Conservation (phyloP, 2,797 vertebrate species). For the Brachyrhaphis roseni region DNA sequence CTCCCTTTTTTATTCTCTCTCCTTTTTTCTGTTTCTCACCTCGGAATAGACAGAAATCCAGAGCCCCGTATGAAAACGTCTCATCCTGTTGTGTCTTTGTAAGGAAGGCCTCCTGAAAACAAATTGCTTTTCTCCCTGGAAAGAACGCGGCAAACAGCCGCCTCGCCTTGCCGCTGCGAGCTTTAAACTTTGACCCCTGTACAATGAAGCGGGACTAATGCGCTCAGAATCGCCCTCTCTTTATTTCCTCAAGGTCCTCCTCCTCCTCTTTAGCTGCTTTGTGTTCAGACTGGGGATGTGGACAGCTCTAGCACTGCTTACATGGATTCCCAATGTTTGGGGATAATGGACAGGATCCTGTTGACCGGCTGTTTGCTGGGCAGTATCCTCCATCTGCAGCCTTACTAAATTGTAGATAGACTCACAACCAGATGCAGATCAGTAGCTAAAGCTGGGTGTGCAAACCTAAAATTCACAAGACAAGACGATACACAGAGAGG, state of each 20-base stretch:
- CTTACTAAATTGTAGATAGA: neutral
- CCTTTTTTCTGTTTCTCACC: slow-evolving; percentile 18
- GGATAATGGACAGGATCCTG: slow-evolving; percentile 36
- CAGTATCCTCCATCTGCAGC: neutral
- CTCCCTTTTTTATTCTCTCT: slow-evolving; percentile 10
- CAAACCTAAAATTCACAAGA: neutral
- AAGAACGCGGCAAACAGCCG: slow-evolving; percentile 38
- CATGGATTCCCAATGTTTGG: slow-evolving; percentile 32
- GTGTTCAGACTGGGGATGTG: slow-evolving; percentile 34
- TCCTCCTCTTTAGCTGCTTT: slow-evolving; percentile 35
- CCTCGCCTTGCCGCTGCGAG: slow-evolving; percentile 34
- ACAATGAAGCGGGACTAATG: slow-evolving; percentile 60
- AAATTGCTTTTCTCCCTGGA: slow-evolving; percentile 57
- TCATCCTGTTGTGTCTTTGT: slow-evolving; percentile 20
- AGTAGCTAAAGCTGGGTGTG: neutral
- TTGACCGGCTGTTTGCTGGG: too few relatives aligned
- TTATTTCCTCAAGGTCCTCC: slow-evolving; percentile 7
- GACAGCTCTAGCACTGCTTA: slow-evolving; percentile 53
- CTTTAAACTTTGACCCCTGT: slow-evolving; percentile 50
- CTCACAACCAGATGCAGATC: neutral
- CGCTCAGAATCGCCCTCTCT: slow-evolving; percentile 26
- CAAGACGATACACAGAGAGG: neutral
- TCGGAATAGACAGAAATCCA: slow-evolving; percentile 27
- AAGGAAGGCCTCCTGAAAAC: slow-evolving; percentile 48
- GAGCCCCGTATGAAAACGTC: slow-evolving; percentile 13